Evolutionary conservation across 2,797 vertebrate genomes (phyloP), one percentile per base, ranked within the genome.

Genomic region (Mus spretus): DNA sequence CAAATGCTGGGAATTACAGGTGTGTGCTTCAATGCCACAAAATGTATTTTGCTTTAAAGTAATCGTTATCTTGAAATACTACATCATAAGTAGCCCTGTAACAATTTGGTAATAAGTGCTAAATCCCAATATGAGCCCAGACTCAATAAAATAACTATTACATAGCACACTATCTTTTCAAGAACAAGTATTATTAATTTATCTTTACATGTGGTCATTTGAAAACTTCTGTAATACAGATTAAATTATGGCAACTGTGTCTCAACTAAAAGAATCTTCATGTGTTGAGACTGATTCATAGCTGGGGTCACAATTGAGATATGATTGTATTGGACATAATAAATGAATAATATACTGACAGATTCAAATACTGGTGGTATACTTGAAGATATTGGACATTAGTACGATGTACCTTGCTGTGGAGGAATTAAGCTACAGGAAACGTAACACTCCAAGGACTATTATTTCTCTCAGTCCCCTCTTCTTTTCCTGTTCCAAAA

Each of bases 391-490:
- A 59, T 55, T 75, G 22, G 5, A 31, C 19, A 44, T 0, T 44
- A 20, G 6, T 20, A 44, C 34, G 37, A 2, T 20, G 7, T 31
- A 0, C 37, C 55, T 61, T 47, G 28, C 14, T 88, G 19, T 88
- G 19, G 17, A 77, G 26, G 87, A 47, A 44, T 44, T 40, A 44
- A 11, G 12, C 44, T 31, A 77, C 17, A 77, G 37, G 17, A 1
- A 50, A 8, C 11, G 3, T 34, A 34, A 19, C 6, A 0, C 5
- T 24, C 13, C 22, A n/a, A 14, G 11, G 15, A 34, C 11, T 34
- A 3, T 11, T 47, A 13, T 50, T 83, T 50, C 15, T n/a, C 31
- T 83, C 11, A 6, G 44, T 22, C 4, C 28, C 0, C 47, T 10
- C 9, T 47, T 10, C 28, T 84, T 65, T 40, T 65, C 6, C 6